Base-by-base conservation (phyloP, 2,888 invertebrate species). In the Lithophane semibrunnea region DNA sequence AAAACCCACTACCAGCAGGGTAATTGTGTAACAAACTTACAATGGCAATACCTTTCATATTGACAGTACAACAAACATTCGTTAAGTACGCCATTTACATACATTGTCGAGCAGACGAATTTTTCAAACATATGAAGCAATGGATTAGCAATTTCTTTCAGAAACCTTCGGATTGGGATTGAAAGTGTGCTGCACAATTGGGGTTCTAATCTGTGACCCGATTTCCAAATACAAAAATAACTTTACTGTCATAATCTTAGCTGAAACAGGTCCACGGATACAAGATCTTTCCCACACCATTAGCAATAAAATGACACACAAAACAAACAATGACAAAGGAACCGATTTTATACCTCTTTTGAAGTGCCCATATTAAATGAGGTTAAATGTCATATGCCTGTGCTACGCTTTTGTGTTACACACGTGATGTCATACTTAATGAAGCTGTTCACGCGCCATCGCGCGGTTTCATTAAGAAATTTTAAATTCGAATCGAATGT, bases 391-490 rank as follows among this genome's bases (percentile, higher is more conserved):
- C 10, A 5, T 42, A n/a, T 18, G 16, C 2, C 8, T 49, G 3
- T n/a, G 18, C 12, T 21, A n/a, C 47, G 8, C 12, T 47, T 54
- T 74, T 5, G 9, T 24, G 47, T 16, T 16, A 63, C 5, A 37
- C 1, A 0, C 4, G 10, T 49, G 29, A 70, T 16, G 52, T 60
- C 10, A 44, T 24, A 56, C 29, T 77, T 42, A 64, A 56, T 70
- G 13, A 58, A 58, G 1, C 9, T 3, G 4, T n/a, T 24, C 29
- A 79, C 24, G 24, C n/a, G 12, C 44, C n/a, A 61, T n/a, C n/a
- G 7, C 49, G 24, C 61, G 10, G 44, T 80, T 74, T 80, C 56
- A 79, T 80, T 68, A 64, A 52, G 67, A 68, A 67, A 79, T 72
- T 66, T 24, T 37, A 66, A 79, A 18, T 54, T 73, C 18, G 18